Percentiles rank a stretch among this genome's conserved stretches.
These are phyloP conservation scores for Trissolcus japonicus DNA, from an alignment of 2,888 invertebrate genomes.

Conservation along the genomic window DNA sequence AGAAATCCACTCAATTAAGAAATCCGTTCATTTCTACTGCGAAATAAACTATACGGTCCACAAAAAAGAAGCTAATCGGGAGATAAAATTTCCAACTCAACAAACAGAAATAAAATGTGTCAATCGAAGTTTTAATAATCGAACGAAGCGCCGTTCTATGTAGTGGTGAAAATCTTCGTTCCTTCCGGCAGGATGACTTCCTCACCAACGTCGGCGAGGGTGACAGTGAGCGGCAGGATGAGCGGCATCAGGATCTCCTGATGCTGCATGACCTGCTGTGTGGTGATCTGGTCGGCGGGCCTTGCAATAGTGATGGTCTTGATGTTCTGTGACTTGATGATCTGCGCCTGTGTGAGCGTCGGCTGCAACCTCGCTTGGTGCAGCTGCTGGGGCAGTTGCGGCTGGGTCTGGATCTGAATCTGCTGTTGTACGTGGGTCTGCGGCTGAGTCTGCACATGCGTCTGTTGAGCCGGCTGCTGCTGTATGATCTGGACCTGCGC, in stretches of 20 bases:
- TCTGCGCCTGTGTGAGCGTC: constrained; percentile 59
- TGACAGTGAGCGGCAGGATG: constrained; percentile 72
- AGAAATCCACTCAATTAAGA: too few relatives aligned
- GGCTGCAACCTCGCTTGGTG: constrained; percentile 57
- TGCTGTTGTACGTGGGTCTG: neutral
- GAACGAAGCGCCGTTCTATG: constrained; percentile 59
- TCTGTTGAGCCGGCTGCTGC: constrained; percentile 6
- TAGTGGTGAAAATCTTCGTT: constrained; percentile 73
- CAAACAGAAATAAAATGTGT: too few relatives aligned
- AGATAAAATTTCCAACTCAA: too few relatives aligned
- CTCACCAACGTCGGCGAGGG: constrained; percentile 72
- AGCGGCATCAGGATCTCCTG: constrained; percentile 74
- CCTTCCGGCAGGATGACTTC: constrained; percentile 74
- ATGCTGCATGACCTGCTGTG: constrained; percentile 70
- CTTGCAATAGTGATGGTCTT: constrained; percentile 73
- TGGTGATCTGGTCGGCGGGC: constrained; percentile 63
- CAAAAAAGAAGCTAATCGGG: too few relatives aligned
- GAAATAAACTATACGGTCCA: too few relatives aligned
- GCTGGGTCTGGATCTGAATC: constrained; percentile 38
- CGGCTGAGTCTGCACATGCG: neutral
- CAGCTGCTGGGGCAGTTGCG: constrained; percentile 32
- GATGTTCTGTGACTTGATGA: constrained; percentile 70
- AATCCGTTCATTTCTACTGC: too few relatives aligned
- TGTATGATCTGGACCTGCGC: constrained; percentile 56
- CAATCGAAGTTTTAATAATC: too few relatives aligned